A percentile compares a stretch with the other conserved stretches of the same genome.
Conservation (phyloP, 2,888 invertebrate species). For the Chrysopilus asiliformis region DNA sequence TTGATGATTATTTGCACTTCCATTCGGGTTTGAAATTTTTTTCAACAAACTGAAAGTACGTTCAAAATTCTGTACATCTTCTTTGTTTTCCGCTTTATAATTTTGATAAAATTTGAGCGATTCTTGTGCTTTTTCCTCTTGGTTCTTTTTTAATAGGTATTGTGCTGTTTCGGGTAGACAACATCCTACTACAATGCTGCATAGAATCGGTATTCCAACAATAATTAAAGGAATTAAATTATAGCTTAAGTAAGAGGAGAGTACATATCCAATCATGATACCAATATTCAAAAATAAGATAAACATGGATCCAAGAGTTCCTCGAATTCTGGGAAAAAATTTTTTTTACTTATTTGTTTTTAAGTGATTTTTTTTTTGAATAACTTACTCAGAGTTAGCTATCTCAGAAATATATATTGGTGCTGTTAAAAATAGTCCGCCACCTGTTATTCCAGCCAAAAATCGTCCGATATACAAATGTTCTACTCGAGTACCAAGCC, state of each 20-base stretch:
- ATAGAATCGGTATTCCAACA: slow-evolving; percentile 24
- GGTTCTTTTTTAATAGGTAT: slow-evolving; percentile 20
- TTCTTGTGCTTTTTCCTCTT: slow-evolving; percentile 20
- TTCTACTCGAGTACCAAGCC: slow-evolving; percentile 4
- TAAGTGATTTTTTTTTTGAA: neutral
- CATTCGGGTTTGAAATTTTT: slow-evolving; percentile 17
- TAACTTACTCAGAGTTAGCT: slow-evolving; percentile 7
- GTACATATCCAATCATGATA: slow-evolving; percentile 24
- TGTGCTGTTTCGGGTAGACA: slow-evolving; percentile 28
- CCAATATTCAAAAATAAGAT: slow-evolving; percentile 28
- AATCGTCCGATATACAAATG: slow-evolving; percentile 6
- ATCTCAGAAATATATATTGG: slow-evolving; percentile 11
- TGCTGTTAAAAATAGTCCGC: slow-evolving; percentile 5
- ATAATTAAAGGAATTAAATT: slow-evolving; percentile 23
- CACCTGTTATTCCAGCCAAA: slow-evolving; percentile 7
- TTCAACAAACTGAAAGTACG: slow-evolving; percentile 18
- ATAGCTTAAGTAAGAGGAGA: slow-evolving; percentile 26
- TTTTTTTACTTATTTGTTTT: neutral
- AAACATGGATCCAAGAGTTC: slow-evolving; percentile 25
- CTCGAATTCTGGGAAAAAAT: slow-evolving; percentile 24
- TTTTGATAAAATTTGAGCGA: slow-evolving; percentile 27
- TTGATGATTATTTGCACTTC: neutral
- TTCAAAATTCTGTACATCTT: slow-evolving; percentile 17
- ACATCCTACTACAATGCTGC: slow-evolving; percentile 18
- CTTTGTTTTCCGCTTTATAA: slow-evolving; percentile 16